Conservation (phyloP, 30 jellyfish, hydroid and myxozoan genomes). For the Cassiopea andromeda region DNA sequence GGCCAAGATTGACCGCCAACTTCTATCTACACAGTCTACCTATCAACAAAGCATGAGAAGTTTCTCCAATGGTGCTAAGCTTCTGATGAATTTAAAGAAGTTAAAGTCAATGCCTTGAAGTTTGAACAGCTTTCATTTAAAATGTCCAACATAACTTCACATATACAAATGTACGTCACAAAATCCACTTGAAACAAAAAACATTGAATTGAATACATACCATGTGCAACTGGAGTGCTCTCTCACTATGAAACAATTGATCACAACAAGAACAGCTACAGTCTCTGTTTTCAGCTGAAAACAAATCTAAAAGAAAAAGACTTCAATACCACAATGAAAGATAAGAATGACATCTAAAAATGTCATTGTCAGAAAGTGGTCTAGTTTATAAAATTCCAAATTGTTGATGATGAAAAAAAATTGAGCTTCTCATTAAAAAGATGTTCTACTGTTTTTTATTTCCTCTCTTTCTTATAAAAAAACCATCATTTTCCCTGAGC, state of each 20-base stretch:
- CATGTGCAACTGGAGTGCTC: conserved; percentile 66
- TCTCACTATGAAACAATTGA: conserved; percentile 66
- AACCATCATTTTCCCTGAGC: no score
- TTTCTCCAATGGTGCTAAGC: not conserved
- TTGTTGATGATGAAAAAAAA: no score
- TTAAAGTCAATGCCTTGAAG: no score
- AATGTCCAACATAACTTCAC: no score
- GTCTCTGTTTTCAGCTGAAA: conserved; percentile 21
- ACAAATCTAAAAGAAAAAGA: conserved; percentile 8
- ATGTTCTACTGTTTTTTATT: no score
- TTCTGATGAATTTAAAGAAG: not conserved
- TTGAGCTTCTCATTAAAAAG: no score
- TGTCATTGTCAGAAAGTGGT: no score
- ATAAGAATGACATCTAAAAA: no score
- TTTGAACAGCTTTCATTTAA: no score
- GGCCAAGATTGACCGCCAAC: conserved; percentile 6
- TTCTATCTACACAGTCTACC: conserved; percentile 16
- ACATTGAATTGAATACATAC: conserved; percentile 4
- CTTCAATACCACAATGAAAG: not conserved
- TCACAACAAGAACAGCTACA: conserved; percentile 61
- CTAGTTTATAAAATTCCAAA: no score
- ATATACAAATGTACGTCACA: not conserved
- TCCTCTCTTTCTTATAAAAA: no score
- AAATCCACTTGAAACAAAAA: not conserved
- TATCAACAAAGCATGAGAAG: not conserved